Conservation (phyloP, 2,797 vertebrate genomes). For the Carcharodon carcharias region DNA sequence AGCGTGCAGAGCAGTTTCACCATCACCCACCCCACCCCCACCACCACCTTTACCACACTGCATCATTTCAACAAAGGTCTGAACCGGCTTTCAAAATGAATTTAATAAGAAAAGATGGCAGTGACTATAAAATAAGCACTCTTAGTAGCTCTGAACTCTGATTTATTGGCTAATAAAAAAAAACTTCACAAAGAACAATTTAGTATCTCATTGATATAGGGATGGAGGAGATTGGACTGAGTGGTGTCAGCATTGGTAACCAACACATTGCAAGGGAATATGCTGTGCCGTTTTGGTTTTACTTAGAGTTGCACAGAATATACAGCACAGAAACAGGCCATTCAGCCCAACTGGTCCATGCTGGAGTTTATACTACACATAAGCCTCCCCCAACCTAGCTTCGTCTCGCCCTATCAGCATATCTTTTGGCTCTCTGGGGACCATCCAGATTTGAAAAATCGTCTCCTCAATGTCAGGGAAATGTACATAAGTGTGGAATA, state of each 20-base stretch:
- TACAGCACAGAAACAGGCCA: not conserved
- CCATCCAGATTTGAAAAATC: not conserved
- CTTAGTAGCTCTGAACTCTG: not conserved
- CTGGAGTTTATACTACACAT: not conserved
- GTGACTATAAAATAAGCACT: not conserved
- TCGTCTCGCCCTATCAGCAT: not conserved
- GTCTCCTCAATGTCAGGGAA: not conserved
- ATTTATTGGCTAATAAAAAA: constrained; percentile 22
- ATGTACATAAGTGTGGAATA: no score
- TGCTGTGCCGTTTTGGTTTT: not conserved
- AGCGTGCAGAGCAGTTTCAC: not conserved
- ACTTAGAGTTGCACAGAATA: not conserved
- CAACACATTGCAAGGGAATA: not conserved
- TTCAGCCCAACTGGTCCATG: not conserved
- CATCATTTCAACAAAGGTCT: not conserved
- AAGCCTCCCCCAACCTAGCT: not conserved
- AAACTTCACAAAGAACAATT: not conserved
- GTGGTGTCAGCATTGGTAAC: not conserved
- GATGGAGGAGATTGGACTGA: not conserved
- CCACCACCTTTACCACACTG: not conserved
- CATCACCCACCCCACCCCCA: not conserved
- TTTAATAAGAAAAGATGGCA: constrained; percentile 18
- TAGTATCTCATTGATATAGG: not conserved
- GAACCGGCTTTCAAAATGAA: not conserved
- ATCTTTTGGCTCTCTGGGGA: not conserved